Evolutionary conservation across 2,888 invertebrate species (phyloP).

Genomic region (Sussaba pulchella): DNA sequence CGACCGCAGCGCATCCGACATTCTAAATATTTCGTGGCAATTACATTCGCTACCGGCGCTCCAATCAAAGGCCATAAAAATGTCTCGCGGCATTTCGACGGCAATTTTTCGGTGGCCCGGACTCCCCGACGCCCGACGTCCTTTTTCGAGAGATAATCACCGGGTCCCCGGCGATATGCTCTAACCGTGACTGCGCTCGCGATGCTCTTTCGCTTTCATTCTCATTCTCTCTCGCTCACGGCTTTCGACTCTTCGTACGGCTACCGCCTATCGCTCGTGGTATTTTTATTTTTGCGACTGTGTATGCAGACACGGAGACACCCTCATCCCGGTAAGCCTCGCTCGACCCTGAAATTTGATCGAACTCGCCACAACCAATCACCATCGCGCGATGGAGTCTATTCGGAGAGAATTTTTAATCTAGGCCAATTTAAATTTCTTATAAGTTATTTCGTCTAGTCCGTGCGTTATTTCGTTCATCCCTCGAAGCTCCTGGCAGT

Average conservation of each 20-base stretch:
- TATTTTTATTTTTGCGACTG: conserved; percentile 19
- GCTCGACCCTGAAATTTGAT: conserved; percentile 33
- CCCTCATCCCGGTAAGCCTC: not conserved
- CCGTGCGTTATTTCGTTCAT: conserved; percentile 62
- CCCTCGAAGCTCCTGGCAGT: conserved; percentile 24
- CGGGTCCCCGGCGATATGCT: conserved; percentile 53
- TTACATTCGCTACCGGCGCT: conserved; percentile 75
- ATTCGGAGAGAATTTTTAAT: no score
- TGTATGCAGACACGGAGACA: conserved; percentile 10
- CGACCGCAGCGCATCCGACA: conserved; percentile 56
- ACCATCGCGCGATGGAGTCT: no score
- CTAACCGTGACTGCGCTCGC: conserved; percentile 19
- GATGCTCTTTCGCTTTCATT: conserved; percentile 15
- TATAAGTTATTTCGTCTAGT: conserved; percentile 72
- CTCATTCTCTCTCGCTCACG: not conserved
- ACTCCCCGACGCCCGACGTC: conserved; percentile 64
- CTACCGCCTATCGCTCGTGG: not conserved
- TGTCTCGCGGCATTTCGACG: conserved; percentile 76
- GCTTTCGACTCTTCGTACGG: conserved; percentile 1
- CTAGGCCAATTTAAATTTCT: conserved; percentile 81
- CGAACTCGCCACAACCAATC: conserved; percentile 19
- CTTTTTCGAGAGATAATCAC: conserved; percentile 68
- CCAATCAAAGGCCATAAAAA: conserved; percentile 74
- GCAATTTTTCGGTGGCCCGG: conserved; percentile 81
- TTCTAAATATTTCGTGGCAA: conserved; percentile 78